These are phyloP conservation scores for Xylophagus ater DNA, from an alignment of 2,888 invertebrate genomes.

Conservation along the genomic window DNA sequence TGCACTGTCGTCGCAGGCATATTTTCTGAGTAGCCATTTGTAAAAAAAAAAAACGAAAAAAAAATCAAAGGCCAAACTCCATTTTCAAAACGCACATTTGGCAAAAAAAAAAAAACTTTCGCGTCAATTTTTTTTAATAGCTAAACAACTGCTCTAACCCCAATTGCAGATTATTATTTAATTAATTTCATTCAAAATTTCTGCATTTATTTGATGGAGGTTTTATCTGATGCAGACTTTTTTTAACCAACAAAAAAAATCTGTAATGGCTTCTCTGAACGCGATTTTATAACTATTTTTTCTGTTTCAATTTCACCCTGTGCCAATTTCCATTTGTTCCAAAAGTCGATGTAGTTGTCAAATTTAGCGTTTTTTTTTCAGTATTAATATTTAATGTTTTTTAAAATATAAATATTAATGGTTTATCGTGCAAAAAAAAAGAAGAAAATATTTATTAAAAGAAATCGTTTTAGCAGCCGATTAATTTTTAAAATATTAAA, in stretches of 20 bases:
- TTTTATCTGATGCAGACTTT: not conserved
- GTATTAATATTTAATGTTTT: not conserved
- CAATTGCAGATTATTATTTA: no score
- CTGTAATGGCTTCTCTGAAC: conserved; percentile 13
- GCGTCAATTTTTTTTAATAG: no score
- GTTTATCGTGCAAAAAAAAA: not conserved
- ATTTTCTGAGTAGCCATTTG: no score
- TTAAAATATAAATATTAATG: not conserved
- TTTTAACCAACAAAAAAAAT: conserved; percentile 1
- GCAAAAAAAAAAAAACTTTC: no score
- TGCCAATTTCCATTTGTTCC: not conserved
- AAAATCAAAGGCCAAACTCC: no score
- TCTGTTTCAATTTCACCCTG: not conserved
- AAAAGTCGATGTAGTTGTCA: not conserved
- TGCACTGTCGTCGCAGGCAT: not conserved
- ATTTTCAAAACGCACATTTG: not conserved
- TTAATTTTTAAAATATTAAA: no score
- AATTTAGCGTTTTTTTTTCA: not conserved
- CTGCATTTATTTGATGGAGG: not conserved
- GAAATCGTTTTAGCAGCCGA: no score
- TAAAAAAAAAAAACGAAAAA: no score
- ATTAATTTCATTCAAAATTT: no score
- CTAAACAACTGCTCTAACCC: no score
- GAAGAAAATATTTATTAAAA: no score
- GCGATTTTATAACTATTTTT: conserved; percentile 11